Base-by-base conservation (phyloP, 1,140 invertebrate species). In the Polypedilum pembai region DNA sequence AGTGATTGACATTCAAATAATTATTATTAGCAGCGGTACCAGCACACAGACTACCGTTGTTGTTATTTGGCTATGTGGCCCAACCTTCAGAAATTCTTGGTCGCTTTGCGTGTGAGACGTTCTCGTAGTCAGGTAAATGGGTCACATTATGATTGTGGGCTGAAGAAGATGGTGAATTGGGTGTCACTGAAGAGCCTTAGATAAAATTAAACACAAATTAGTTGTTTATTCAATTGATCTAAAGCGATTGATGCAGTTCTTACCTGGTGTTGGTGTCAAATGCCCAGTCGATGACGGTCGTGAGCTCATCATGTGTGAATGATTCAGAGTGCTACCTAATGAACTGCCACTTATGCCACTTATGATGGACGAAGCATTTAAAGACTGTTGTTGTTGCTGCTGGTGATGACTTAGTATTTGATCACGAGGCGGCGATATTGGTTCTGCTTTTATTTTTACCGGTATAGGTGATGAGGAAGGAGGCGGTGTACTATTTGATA, bases 371-470 rank as follows among this genome's bases (percentile, higher is more conserved):
- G 78, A 76, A 45, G 82, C 78, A 77, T 80, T 82, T 78, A 83
- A 78, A 78, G 82, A 78, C 74, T 81, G 80, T 78, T 85, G 85
- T 75, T 85, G 86, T 77, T 88, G 79, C 63, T 83, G 83, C 74
- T 7, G 85, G 81, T 79, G 85, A 74, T 80, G 80, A 2, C 82
- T 81, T 18, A 80, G 81, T 17, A 79, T 79, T 56, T 79, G 79
- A 73, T 82, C 86, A 78, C 90, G 83, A 4, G 94, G 94, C 75
- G 95, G 94, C 78, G 94, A 95, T 79, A 96, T 94, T 15, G 95
- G 94, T 83, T 98, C 95, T 78, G 93, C 94, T 84, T 96, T 98
- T 80, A 98, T 95, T 83, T 94, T 94, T 74, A 96, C 89, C 76
- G 92, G 89, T 78, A 91, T 84, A 8, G 93, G 92, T 76, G 93